Percentiles rank a stretch among this genome's conserved stretches.
Evolutionary conservation across 2,888 invertebrate species (phyloP).

Genomic region (Danaus chrysippus): DNA sequence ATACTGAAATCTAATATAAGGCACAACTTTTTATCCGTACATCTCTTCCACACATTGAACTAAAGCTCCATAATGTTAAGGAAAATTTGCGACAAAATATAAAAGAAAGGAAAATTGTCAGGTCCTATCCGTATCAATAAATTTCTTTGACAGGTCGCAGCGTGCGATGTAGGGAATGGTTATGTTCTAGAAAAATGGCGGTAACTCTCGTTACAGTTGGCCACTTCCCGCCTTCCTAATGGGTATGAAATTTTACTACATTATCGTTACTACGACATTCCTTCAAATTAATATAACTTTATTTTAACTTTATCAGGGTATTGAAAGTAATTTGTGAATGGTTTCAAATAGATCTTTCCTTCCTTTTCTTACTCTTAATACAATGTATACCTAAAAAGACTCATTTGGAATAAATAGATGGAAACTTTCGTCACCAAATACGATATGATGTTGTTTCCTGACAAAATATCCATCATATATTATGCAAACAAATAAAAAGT

Average conservation of each 20-base stretch:
- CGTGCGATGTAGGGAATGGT: slow-evolving; percentile 45
- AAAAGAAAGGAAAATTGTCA: slow-evolving; percentile 34
- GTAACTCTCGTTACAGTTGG: slow-evolving; percentile 23
- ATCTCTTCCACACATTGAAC: slow-evolving; percentile 3
- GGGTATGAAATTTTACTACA: too few relatives aligned
- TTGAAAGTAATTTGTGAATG: too few relatives aligned
- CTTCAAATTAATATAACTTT: too few relatives aligned
- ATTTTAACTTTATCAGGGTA: too few relatives aligned
- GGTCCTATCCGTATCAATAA: slow-evolving; percentile 57
- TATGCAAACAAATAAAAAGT: not conserved
- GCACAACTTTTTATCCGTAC: not conserved
- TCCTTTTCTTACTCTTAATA: too few relatives aligned
- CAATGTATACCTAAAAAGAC: too few relatives aligned
- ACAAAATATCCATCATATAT: not conserved
- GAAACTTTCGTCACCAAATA: not conserved
- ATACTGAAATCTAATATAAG: too few relatives aligned
- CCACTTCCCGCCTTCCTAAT: slow-evolving; percentile 13
- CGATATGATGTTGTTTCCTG: not conserved
- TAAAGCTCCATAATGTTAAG: slow-evolving; percentile 17
- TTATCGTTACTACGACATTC: too few relatives aligned
- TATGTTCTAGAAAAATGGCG: slow-evolving; percentile 34
- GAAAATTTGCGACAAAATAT: slow-evolving; percentile 27
- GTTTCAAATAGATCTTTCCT: too few relatives aligned
- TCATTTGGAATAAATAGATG: too few relatives aligned
- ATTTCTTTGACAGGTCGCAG: slow-evolving; percentile 48